Evolutionary conservation across 2,888 invertebrate genomes (phyloP).

Genomic region (Tetragonula carbonaria): DNA sequence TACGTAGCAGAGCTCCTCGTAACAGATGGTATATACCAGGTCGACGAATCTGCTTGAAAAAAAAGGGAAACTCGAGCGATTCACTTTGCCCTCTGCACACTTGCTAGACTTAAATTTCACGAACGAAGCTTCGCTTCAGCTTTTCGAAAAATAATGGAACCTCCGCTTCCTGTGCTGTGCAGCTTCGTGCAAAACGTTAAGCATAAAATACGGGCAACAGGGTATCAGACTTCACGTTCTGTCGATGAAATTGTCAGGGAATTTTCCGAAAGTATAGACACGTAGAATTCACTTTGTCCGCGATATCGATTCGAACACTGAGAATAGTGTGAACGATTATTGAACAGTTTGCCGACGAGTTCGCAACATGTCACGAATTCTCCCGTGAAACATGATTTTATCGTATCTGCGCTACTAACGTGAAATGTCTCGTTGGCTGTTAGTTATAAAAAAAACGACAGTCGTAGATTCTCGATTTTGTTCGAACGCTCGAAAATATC

Average conservation of each 20-base stretch:
- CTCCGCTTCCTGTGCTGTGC: neutral
- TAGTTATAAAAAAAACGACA: no score
- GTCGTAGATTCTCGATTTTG: no score
- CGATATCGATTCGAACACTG: slow-evolving; percentile 12
- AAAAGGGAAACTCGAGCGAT: neutral
- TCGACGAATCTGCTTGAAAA: neutral
- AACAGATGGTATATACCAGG: neutral
- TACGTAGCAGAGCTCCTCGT: neutral
- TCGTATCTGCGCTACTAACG: no score
- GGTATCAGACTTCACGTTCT: neutral
- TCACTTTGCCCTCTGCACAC: neutral
- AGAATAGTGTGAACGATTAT: slow-evolving; percentile 11
- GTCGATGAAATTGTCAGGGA: slow-evolving; percentile 7
- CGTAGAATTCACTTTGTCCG: neutral
- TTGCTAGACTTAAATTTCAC: neutral
- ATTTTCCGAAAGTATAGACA: slow-evolving; percentile 6
- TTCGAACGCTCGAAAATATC: no score
- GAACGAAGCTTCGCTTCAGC: neutral
- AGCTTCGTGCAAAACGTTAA: neutral
- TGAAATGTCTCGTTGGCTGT: no score
- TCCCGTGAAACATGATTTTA: no score
- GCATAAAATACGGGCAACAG: neutral
- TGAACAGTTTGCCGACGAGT: neutral
- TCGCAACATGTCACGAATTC: no score
- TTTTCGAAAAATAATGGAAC: neutral